Conservation (phyloP, 2,797 vertebrate genomes). For the Caiman crocodilus region DNA sequence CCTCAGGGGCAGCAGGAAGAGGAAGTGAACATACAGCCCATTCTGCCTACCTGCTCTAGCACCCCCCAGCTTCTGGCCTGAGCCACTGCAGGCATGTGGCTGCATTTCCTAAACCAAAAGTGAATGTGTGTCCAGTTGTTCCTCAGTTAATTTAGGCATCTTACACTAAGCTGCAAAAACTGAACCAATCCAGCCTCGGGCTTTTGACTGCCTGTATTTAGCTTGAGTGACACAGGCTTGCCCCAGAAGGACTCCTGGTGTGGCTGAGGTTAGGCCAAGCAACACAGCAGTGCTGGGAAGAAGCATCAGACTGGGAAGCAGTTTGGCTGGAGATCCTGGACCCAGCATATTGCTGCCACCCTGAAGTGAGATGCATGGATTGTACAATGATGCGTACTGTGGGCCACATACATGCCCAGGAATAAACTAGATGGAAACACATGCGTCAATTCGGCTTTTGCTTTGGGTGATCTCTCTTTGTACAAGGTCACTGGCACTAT, state of each 20-base stretch:
- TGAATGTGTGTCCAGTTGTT: too few relatives aligned
- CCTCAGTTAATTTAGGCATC: too few relatives aligned
- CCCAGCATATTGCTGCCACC: rapidly evolving
- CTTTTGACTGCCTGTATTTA: too few relatives aligned
- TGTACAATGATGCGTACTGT: rapidly evolving
- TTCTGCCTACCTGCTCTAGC: too few relatives aligned
- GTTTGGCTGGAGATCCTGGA: not conserved
- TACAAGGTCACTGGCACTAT: not conserved
- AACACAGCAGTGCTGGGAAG: rapidly evolving
- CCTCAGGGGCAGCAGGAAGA: too few relatives aligned
- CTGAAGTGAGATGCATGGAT: not conserved
- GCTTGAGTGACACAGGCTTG: not conserved
- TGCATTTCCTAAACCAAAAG: too few relatives aligned
- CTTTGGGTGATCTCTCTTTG: rapidly evolving
- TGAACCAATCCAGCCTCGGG: too few relatives aligned
- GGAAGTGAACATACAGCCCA: too few relatives aligned
- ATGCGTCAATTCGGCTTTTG: rapidly evolving
- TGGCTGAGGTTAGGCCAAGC: not conserved
- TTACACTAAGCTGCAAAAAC: too few relatives aligned
- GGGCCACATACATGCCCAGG: rapidly evolving
- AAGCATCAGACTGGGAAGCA: not conserved
- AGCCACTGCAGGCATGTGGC: too few relatives aligned
- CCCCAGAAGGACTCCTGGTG: not conserved
- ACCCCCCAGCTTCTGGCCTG: too few relatives aligned
- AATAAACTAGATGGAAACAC: rapidly evolving